Evolutionary conservation across 2,113 vertebrate genomes (phyloP).

Genomic region (Oreamnos americanus): DNA sequence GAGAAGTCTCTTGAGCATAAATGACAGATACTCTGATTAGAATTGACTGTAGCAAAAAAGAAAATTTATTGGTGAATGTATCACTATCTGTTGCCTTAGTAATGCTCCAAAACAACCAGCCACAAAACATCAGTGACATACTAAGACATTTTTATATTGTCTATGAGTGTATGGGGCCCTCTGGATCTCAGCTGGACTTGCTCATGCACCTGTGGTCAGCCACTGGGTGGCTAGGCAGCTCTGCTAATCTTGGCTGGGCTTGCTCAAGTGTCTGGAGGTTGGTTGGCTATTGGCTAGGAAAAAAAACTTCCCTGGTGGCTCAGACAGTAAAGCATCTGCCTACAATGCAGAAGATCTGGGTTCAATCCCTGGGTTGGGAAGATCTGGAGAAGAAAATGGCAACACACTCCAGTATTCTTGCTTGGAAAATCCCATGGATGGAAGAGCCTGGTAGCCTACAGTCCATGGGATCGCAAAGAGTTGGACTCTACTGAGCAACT

Average conservation of each 20-base stretch:
- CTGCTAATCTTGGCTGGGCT: neutral
- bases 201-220: neutral
- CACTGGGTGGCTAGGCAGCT: neutral
- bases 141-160: neutral
- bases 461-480: neutral
- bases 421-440: fast-evolving
- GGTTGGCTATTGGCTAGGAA: neutral
- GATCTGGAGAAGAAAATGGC: neutral
- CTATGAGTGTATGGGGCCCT: neutral
- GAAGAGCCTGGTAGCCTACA: neutral
- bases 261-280: neutral
- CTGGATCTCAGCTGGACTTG: neutral
- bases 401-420: neutral
- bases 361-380: neutral
- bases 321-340: neutral
- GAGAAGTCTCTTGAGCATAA: neutral
- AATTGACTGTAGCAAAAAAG: neutral
- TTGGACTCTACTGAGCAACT: neutral
- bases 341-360: neutral
- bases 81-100: neutral
- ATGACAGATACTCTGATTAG: neutral
- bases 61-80: neutral
- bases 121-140: neutral
- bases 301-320: neutral
- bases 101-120: neutral